Base-by-base conservation (phyloP, 2,888 invertebrate genomes). In the Lepas anatifera region DNA sequence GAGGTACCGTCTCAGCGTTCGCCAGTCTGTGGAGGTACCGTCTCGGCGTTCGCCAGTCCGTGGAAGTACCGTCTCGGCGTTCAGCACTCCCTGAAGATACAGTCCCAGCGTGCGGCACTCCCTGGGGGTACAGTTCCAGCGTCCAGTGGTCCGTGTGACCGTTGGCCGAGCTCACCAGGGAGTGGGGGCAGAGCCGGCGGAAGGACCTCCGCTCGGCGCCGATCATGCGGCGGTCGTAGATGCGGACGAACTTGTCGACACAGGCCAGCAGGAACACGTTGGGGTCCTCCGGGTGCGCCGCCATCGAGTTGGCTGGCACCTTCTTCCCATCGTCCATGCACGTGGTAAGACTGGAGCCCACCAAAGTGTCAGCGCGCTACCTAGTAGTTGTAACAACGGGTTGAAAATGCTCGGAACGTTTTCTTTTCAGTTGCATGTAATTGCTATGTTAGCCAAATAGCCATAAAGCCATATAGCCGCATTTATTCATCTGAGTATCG, bases 231-330 rank as follows among this genome's bases (percentile, higher is more conserved):
- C 76, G 83, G 79, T 93, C 92, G 77, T 87, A 92, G 63, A 90
- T 83, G 71, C 90, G 84, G 64, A 95, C 87, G 77, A 82, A 87
- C 75, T 87, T 85, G 81, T 93, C 92, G 67, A 89, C 83, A 1
- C 96, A 96, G 69, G 90, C 87, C 27, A 95, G 87, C 76, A 90
- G 87, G 79, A 95, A 89, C 81, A 93, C 88, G 69, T 86, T 82
- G 18, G 87, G 83, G 75, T 87, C 86, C 41, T 87, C 79, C 0
- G 96, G 95, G 83, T 96, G 89, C 10, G 88, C 87, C 76, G 89
- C 85, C 77, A 97, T 89, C 79, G 93, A 92, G 82, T 93, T 95
- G 72, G 96, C 81, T n/a, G 90, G 86, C 10, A 95, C 83, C 75
- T 85, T 84, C 68, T 81, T 78, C n/a, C 83, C 82, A 69, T 70